phyloP scores from a whole-genome alignment of 2,888 invertebrate species.

The Euplexia lucipara region DNA sequence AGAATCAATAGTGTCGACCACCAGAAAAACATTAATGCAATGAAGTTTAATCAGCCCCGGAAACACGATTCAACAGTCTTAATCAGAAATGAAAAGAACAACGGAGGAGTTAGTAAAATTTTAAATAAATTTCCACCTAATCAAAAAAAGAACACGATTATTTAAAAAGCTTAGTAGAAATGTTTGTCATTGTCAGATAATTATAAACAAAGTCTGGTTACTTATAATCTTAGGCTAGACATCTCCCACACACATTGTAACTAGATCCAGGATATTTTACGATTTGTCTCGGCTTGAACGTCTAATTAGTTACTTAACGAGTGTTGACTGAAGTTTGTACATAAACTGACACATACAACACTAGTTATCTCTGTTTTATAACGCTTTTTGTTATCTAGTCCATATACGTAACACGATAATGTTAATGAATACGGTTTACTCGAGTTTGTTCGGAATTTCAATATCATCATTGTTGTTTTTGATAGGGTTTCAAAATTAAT shows the following conservation, averaged over 20 bases:
- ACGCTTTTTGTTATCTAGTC: slow-evolving; percentile 38
- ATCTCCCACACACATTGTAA: slow-evolving; percentile 47
- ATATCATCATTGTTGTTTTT: not conserved
- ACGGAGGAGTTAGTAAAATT: no score
- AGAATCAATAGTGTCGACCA: no score
- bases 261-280: slow-evolving; percentile 57
- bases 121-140: no score
- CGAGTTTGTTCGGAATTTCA: slow-evolving; percentile 16
- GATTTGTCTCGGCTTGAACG: slow-evolving; percentile 56
- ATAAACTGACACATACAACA: slow-evolving; percentile 47
- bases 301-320: slow-evolving; percentile 63
- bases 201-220: not conserved
- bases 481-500: not conserved
- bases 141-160: no score
- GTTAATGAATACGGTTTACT: slow-evolving; percentile 5
- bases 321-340: slow-evolving; percentile 56
- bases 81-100: no score
- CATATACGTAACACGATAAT: slow-evolving; percentile 23
- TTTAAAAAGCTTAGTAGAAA: no score
- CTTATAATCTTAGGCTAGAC: not conserved
- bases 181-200: no score
- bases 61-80: no score
- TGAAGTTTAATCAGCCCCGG: no score
- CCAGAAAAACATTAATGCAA: no score
- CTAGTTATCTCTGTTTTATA: slow-evolving; percentile 45